phyloP scores from a whole-genome alignment of 2,797 vertebrate genomes.

The Paratrypauchen microcephalus region DNA sequence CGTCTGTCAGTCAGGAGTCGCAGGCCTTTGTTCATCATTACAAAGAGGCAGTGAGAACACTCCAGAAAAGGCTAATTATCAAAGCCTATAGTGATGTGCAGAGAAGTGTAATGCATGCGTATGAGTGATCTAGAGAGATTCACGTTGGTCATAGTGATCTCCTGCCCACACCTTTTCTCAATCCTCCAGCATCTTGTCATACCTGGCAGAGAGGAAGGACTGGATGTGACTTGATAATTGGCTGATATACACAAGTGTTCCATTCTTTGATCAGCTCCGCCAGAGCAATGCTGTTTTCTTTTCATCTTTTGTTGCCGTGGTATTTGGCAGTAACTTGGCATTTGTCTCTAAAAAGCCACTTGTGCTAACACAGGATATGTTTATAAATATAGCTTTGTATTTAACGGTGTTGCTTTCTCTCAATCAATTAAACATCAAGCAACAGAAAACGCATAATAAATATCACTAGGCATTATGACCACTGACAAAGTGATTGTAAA shows the following conservation, averaged over 20 bases:
- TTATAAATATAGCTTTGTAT: background rate
- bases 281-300: slow-evolving; percentile 18
- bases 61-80: slow-evolving; percentile 58
- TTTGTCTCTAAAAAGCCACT: slow-evolving; percentile 19
- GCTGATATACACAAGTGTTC: slow-evolving; percentile 17
- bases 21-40: slow-evolving; percentile 52
- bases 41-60: slow-evolving; percentile 42
- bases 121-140: slow-evolving; percentile 52
- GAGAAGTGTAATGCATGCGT: slow-evolving; percentile 34
- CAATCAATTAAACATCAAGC: background rate
- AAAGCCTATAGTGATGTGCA: slow-evolving; percentile 47
- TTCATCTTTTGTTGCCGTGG: slow-evolving; percentile 30
- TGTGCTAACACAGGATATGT: slow-evolving; percentile 17
- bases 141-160: slow-evolving; percentile 42
- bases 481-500: background rate
- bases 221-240: slow-evolving; percentile 23
- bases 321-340: slow-evolving; percentile 26
- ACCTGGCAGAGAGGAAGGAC: slow-evolving; percentile 12
- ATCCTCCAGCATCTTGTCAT: slow-evolving; percentile 28
- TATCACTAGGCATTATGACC: background rate
- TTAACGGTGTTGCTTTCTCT: background rate
- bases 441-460: background rate
- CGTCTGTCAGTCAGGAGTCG: slow-evolving; percentile 26
- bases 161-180: slow-evolving; percentile 23
- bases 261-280: slow-evolving; percentile 22